phyloP scores from a whole-genome alignment of 2,888 invertebrate genomes.

The Barypeithes pellucidus region DNA sequence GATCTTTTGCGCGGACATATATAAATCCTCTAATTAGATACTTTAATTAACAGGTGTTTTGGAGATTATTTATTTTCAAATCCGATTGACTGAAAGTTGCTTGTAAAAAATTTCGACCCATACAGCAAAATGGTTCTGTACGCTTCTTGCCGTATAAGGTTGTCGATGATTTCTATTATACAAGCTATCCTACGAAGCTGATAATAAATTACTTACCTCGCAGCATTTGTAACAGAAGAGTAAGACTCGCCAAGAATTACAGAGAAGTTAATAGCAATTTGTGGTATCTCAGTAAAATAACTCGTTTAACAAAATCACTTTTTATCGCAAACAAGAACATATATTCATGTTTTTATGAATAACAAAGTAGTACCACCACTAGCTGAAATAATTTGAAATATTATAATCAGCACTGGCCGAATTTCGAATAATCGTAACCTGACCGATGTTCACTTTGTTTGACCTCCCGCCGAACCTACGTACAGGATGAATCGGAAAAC shows the following conservation, averaged over 20 bases:
- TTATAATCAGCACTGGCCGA: not conserved
- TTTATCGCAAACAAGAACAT: not conserved
- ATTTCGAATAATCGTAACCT: not conserved
- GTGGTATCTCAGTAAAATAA: not conserved
- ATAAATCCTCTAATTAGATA: too few relatives aligned
- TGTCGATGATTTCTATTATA: too few relatives aligned
- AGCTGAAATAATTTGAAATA: not conserved
- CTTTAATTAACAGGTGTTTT: too few relatives aligned
- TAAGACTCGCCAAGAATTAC: not conserved
- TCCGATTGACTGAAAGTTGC: too few relatives aligned
- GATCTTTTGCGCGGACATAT: too few relatives aligned
- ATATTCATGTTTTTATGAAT: not conserved
- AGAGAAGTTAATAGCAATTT: not conserved
- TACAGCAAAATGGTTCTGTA: too few relatives aligned
- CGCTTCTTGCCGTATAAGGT: too few relatives aligned
- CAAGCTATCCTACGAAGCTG: too few relatives aligned
- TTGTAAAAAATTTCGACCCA: too few relatives aligned
- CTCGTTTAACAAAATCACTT: not conserved
- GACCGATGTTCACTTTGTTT: not conserved
- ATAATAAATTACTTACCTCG: conserved; percentile 10
- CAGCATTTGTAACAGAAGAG: not conserved
- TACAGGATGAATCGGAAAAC: not conserved
- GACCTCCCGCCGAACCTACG: not conserved
- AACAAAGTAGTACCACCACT: not conserved
- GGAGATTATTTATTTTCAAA: too few relatives aligned